Evolutionary conservation across 2,888 invertebrate species (phyloP), one percentile per base, ranked within the genome.

Genomic region (Polydrusus cervinus): DNA sequence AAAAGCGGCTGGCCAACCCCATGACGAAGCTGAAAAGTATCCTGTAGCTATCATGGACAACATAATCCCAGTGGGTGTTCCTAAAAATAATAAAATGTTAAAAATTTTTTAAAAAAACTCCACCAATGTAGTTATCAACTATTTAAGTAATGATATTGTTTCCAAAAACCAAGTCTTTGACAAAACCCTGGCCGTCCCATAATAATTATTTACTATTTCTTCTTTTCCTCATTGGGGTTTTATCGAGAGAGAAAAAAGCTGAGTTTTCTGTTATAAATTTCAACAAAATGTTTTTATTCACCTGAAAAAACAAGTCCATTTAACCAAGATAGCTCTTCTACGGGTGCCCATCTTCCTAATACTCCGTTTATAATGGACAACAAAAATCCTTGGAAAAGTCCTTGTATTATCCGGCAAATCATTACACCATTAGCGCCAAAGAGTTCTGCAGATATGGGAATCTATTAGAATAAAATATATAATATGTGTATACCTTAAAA

Each of bases 1-100:
- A 86, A 94, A 94, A 76, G 93, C 91, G 11, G 92, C 90, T 0
- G 92, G 92, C 94, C 94, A 95, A 0, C 94, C 94, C 82, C 90
- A 88, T 0, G 87, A 80, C 0, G 92, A 90, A 0, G 91, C 91
- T 0, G 93, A 89, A 51, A 95, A 87, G 0, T 91, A 86, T 0
- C 95, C 95, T 16, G 93, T 91, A 18, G 91, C 86, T 30, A 93
- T 89, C 81, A 94, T 85, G 81, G 93, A 92, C 0, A 94, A 82
- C 0, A 94, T 92, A 18, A 94, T 93, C 9, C 95, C 95, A n/a
- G 95, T 89, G 84, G 93, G 93, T 11, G 91, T 90, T 57, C 94
- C 94, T 81, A 84, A 83, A 83, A 74, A 71, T 18, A 60, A 14
- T n/a, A 18, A 60, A 57, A 57, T n/a, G n/a, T n/a, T n/a, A n/a